Conservation (phyloP, 2,888 invertebrate genomes). For the Polia nebulosa region DNA sequence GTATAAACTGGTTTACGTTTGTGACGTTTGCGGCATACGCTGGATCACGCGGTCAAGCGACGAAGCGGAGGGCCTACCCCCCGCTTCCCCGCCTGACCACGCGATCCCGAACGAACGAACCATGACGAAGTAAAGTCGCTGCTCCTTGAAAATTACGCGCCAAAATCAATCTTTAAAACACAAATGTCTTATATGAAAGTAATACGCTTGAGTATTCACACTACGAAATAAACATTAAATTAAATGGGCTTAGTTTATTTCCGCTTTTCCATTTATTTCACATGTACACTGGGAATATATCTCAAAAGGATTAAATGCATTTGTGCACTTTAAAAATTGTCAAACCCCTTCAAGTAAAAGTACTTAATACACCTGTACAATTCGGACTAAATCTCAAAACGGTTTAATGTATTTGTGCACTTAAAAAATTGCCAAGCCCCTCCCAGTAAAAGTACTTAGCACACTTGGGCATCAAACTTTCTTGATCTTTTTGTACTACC, state of each 20-base stretch:
- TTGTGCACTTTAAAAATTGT: constrained; percentile 10
- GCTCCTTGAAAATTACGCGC: constrained; percentile 19
- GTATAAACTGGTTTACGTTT: constrained; percentile 24
- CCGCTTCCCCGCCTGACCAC: constrained; percentile 21
- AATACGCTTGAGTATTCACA: constrained; percentile 15
- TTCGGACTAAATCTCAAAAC: constrained; percentile 12
- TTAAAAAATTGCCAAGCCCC: constrained; percentile 2
- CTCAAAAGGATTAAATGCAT: constrained; percentile 12
- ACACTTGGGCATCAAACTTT: background rate
- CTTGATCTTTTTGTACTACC: too few relatives aligned
- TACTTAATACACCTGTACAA: constrained; percentile 15
- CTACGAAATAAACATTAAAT: constrained; percentile 14
- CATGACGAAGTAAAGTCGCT: constrained; percentile 10
- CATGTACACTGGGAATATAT: constrained; percentile 15
- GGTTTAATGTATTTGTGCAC: constrained; percentile 14
- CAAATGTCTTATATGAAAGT: constrained; percentile 15
- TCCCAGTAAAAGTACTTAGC: constrained; percentile 1
- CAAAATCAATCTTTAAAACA: constrained; percentile 11
- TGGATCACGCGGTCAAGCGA: background rate
- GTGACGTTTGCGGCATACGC: constrained; percentile 18
- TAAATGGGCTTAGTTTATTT: constrained; percentile 11
- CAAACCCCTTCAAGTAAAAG: constrained; percentile 16
- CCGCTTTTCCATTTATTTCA: constrained; percentile 13
- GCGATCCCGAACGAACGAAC: constrained; percentile 20
- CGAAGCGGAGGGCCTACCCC: constrained; percentile 5